Conservation (phyloP, 2,113 vertebrate species). For the Cricetomys ansorgei region DNA sequence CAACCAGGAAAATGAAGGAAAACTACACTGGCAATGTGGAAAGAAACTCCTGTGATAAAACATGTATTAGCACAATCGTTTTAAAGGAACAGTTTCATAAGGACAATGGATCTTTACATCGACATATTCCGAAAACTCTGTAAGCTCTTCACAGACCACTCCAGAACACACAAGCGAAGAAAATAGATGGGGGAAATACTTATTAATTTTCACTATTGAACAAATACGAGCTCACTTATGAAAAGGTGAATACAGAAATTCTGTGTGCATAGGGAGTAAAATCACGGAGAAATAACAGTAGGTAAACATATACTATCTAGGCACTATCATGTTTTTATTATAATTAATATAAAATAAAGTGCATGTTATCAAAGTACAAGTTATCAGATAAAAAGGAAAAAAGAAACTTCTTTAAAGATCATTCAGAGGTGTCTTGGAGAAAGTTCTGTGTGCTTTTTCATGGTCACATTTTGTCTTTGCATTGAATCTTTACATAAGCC, state of each 20-base stretch:
- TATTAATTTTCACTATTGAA: neutral
- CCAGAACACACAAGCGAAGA: neutral
- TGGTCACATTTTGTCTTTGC: neutral
- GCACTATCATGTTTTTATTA: neutral
- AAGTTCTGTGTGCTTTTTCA: neutral
- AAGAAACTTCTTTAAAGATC: neutral
- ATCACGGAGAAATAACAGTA: neutral
- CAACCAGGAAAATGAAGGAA: neutral
- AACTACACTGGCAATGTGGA: neutral
- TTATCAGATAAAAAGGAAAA: conserved; percentile 16
- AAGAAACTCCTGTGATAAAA: neutral
- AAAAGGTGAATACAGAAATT: neutral
- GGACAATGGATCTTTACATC: neutral
- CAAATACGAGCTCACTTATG: neutral
- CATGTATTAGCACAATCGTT: neutral
- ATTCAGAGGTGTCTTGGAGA: conserved; percentile 20
- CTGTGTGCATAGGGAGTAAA: neutral
- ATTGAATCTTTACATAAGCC: neutral
- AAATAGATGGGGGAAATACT: neutral
- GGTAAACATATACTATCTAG: neutral
- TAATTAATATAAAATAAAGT: conserved; percentile 25
- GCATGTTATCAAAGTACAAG: conserved; percentile 12
- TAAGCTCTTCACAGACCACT: neutral
- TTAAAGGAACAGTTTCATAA: neutral
- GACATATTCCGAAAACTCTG: neutral